phyloP scores from a whole-genome alignment of 2,113 vertebrate genomes.

The Carassius auratus region DNA sequence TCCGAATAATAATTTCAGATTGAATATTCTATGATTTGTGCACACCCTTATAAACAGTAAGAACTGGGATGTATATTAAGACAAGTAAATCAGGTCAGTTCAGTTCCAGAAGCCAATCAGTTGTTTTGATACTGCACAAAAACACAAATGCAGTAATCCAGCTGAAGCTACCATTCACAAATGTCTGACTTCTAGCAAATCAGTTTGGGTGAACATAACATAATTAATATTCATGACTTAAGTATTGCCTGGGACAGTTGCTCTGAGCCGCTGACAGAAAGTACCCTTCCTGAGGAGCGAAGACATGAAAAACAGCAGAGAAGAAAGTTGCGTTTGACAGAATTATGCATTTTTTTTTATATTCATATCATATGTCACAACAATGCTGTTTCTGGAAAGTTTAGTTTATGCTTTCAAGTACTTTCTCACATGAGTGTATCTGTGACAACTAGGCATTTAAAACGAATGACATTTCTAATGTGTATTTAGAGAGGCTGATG shows the following conservation, averaged over 20 bases:
- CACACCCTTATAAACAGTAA: not conserved
- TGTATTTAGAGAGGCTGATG: slow-evolving; percentile 1
- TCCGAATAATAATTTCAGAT: too few relatives aligned
- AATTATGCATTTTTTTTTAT: not conserved
- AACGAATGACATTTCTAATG: slow-evolving; percentile 9
- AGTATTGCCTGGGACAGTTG: not conserved
- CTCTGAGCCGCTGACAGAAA: slow-evolving; percentile 9
- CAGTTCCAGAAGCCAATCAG: not conserved
- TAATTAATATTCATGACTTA: slow-evolving; percentile 15
- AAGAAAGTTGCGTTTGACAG: not conserved
- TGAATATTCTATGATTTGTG: too few relatives aligned
- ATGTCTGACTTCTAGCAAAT: not conserved
- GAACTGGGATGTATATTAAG: not conserved
- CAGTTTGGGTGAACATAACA: not conserved
- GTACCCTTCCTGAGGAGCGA: not conserved
- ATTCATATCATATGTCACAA: slow-evolving; percentile 5
- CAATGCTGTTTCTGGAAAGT: slow-evolving; percentile 1
- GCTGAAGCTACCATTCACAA: not conserved
- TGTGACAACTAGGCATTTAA: not conserved
- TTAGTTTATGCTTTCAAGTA: not conserved
- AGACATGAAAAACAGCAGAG: not conserved
- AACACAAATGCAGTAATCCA: not conserved
- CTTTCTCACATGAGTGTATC: not conserved
- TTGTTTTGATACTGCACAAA: not conserved
- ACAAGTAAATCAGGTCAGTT: not conserved